Evolutionary conservation across 2,797 vertebrate species (phyloP).

Genomic region (Antrozous pallidus): DNA sequence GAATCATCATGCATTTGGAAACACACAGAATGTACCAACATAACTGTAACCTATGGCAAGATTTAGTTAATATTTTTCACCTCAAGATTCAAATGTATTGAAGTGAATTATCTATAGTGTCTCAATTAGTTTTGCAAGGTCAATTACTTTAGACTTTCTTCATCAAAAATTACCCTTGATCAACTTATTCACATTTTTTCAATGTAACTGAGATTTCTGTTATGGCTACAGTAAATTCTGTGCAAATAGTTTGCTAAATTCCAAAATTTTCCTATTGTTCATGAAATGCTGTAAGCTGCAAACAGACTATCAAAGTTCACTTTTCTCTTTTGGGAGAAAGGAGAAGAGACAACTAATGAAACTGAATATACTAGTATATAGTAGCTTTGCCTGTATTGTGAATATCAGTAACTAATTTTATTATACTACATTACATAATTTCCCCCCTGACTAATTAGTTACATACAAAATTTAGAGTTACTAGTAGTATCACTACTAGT

Average conservation of each 20-base stretch:
- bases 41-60: background rate
- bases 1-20: background rate
- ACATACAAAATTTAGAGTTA: slow-evolving; percentile 49
- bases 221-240: background rate
- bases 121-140: background rate
- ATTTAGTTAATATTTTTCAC: background rate
- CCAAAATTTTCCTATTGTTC: background rate
- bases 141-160: background rate
- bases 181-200: background rate
- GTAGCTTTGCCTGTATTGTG: slow-evolving; percentile 1
- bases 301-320: background rate
- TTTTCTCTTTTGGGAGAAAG: background rate
- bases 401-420: slow-evolving; percentile 53
- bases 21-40: background rate
- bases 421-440: slow-evolving; percentile 2
- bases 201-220: background rate
- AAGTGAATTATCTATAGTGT: background rate
- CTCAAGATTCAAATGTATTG: background rate
- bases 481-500: no score
- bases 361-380: background rate
- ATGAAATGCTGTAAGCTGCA: background rate
- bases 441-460: slow-evolving; percentile 50
- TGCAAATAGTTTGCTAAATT: background rate
- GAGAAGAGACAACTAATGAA: background rate
- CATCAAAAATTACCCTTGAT: background rate